phyloP scores from a whole-genome alignment of 2,888 invertebrate genomes.

The Tuta absoluta region DNA sequence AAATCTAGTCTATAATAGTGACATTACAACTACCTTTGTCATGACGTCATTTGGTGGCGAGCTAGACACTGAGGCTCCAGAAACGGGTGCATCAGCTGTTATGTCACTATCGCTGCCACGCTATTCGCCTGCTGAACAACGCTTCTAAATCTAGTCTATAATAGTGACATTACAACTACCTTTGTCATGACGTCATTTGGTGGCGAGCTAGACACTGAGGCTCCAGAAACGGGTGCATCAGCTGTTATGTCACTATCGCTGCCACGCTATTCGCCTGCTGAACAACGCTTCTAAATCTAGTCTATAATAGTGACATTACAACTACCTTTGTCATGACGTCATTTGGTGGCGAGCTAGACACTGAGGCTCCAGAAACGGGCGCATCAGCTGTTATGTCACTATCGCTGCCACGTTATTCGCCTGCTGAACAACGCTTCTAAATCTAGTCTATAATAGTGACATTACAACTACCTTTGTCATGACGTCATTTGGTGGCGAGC shows the following conservation, averaged over 20 bases:
- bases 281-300: constrained; percentile 74
- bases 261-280: constrained; percentile 71
- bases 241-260: constrained; percentile 70
- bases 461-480: too few species aligned
- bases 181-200: constrained; percentile 66
- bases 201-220: constrained; percentile 77
- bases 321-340: too few species aligned
- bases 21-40: too few species aligned
- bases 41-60: constrained; percentile 77
- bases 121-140: constrained; percentile 71
- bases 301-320: too few species aligned
- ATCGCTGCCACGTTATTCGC: constrained; percentile 74
- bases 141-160: constrained; percentile 76
- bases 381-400: too few species aligned
- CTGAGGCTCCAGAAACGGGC: constrained; percentile 70
- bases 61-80: constrained; percentile 76
- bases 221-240: constrained; percentile 73
- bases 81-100: constrained; percentile 70
- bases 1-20: too few species aligned
- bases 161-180: too few species aligned
- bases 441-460: too few species aligned
- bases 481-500: constrained; percentile 79
- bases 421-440: constrained; percentile 71
- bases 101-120: constrained; percentile 71
- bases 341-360: too few species aligned